Conservation (phyloP, 2,888 invertebrate species). For the Hipparchia semele region DNA sequence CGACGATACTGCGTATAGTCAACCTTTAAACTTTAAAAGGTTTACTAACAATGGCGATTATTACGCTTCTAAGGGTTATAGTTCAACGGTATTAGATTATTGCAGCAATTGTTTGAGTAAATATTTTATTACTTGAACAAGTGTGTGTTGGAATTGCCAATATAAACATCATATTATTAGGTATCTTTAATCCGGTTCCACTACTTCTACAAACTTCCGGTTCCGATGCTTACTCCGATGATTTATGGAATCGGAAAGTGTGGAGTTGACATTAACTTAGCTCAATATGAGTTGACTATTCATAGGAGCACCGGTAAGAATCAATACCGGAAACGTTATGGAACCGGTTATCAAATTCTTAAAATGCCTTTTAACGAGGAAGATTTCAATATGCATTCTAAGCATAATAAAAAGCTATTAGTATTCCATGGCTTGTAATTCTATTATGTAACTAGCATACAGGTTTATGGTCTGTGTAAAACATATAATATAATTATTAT, state of each 20-base stretch:
- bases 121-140: background rate
- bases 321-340: background rate
- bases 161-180: too few relatives aligned
- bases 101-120: background rate
- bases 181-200: too few relatives aligned
- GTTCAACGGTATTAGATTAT: background rate
- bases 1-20: too few relatives aligned
- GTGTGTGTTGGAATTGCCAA: background rate
- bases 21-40: too few relatives aligned
- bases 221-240: background rate
- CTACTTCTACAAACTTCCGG: too few relatives aligned
- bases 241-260: background rate
- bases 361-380: constrained; percentile 19
- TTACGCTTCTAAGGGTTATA: too few relatives aligned
- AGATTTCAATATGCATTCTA: constrained; percentile 3
- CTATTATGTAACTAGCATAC: too few relatives aligned
- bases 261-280: background rate
- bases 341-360: background rate
- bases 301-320: background rate
- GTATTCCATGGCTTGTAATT: background rate
- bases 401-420: constrained; percentile 13
- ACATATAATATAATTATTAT: too few relatives aligned
- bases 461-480: too few relatives aligned
- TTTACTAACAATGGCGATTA: too few relatives aligned
- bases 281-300: background rate